Base-by-base conservation (phyloP, 2,888 invertebrate genomes). In the Balanococcus diminutus region DNA sequence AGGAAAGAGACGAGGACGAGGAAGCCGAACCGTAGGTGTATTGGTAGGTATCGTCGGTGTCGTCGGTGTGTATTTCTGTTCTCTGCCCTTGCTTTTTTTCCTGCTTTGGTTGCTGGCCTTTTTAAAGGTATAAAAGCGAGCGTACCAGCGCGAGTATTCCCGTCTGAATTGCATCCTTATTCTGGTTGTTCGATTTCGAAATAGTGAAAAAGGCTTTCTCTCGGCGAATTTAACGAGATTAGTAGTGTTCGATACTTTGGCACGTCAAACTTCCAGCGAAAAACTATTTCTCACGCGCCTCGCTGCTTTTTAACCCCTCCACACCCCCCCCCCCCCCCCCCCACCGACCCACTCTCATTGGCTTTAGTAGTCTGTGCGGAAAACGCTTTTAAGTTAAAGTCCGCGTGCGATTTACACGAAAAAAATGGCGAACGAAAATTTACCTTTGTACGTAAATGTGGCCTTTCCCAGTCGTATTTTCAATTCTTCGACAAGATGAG, bases 171-270 rank as follows among this genome's bases (percentile, higher is more conserved):
- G 56, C 56, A 56, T 56, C 56, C 56, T 56, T 56, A 56, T 56
- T 56, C 19, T 56, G 22, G 28, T 79, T 79, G 67, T 67, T 32
- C 75, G 32, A 19, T 79, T 79, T 79, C 75, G n/a, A 36, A 28
- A 28, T 28, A 16, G 67, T 67, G 28, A 4, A 31, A 31, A 9
- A 28, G 67, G 28, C 19, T 67, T 79, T 79, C 11, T 36, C 22
- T n/a, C 11, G 32, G n/a, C 67, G 36, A 36, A 75, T 32, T 75
- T 79, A 79, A 79, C 75, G 75, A 79, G 75, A 79, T 79, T 79
- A 79, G 75, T 19, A 36, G 36, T 79, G 75, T 36, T 79, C 75
- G 75, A 79, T 79, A 79, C 75, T 79, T 36, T 32, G 75, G 32
- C 19, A 36, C 75, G 75, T 79, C 75, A 79, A 79, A 79, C 19